A percentile compares a stretch with the other conserved stretches of the same genome.
These are phyloP conservation scores for Lophura swinhoii DNA, from an alignment of 2,797 vertebrate species.

Conservation along the genomic window DNA sequence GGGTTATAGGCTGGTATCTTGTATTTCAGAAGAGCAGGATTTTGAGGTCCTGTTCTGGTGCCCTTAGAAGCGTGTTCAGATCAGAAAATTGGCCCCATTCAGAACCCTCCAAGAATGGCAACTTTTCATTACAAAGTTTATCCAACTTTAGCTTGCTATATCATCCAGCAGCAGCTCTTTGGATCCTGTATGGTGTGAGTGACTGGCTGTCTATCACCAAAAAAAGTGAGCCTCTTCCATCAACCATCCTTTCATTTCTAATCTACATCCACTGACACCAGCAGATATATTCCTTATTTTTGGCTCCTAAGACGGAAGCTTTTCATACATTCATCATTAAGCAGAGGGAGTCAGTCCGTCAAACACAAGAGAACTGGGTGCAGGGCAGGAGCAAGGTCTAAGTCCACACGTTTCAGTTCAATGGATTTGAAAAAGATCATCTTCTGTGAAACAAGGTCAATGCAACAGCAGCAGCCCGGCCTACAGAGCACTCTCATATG, in stretches of 20 bases:
- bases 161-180: neutral
- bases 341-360: neutral
- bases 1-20: neutral
- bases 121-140: neutral
- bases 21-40: neutral
- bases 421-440: conserved; percentile 71
- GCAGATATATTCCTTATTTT: conserved; percentile 23
- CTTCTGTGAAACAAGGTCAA: conserved; percentile 73
- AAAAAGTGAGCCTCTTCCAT: neutral
- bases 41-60: neutral
- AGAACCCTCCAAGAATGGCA: neutral
- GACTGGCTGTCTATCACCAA: conserved; percentile 21
- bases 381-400: conserved; percentile 69
- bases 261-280: conserved; percentile 15
- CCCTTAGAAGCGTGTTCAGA: neutral
- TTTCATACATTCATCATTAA: conserved; percentile 10
- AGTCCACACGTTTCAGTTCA: conserved; percentile 71
- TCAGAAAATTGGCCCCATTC: neutral
- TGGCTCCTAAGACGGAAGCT: neutral
- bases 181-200: neutral
- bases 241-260: conserved; percentile 22
- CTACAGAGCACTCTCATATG: conserved; percentile 72
- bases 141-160: neutral
- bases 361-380: neutral
- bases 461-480: conserved; percentile 38